Percentiles rank a stretch among this genome's conserved stretches.
These are phyloP conservation scores for Stigmatopora argus DNA, from an alignment of 2,113 vertebrate species.

Conservation along the genomic window DNA sequence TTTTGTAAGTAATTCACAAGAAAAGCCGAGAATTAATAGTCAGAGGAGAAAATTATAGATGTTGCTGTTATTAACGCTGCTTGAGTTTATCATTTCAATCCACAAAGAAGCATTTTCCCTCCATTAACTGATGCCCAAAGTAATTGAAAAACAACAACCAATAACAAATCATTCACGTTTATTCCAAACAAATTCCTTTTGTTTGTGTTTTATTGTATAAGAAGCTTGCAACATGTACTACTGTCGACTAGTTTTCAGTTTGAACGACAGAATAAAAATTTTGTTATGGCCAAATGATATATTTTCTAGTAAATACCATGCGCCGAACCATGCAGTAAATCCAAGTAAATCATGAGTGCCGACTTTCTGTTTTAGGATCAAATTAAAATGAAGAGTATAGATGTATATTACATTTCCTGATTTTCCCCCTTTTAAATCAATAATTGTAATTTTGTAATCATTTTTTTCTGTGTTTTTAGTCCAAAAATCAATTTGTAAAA, in stretches of 20 bases:
- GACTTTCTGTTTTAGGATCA: too few species aligned
- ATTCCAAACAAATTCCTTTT: not conserved
- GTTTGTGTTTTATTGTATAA: not conserved
- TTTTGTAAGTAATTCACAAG: too few species aligned
- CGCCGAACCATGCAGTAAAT: constrained; percentile 5
- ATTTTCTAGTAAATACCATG: not conserved
- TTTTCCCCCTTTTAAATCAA: too few species aligned
- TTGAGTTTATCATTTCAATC: constrained; percentile 12
- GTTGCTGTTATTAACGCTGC: constrained; percentile 11
- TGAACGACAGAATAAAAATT: not conserved
- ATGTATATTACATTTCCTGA: too few species aligned
- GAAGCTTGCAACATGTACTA: not conserved
- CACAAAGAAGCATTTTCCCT: not conserved
- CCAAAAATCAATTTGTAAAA: too few species aligned
- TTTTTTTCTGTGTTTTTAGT: too few species aligned
- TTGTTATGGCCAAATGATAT: not conserved
- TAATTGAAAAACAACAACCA: not conserved
- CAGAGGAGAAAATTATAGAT: constrained; percentile 10
- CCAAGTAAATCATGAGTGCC: too few species aligned
- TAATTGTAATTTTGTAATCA: too few species aligned
- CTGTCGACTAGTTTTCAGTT: not conserved
- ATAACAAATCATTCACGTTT: not conserved
- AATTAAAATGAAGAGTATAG: too few species aligned
- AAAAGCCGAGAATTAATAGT: not conserved
- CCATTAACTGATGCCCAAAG: constrained; percentile 10